Percentiles rank a stretch among this genome's conserved stretches.
Conservation (phyloP, 2,113 vertebrate species). For the Oreocharis arfaki region DNA sequence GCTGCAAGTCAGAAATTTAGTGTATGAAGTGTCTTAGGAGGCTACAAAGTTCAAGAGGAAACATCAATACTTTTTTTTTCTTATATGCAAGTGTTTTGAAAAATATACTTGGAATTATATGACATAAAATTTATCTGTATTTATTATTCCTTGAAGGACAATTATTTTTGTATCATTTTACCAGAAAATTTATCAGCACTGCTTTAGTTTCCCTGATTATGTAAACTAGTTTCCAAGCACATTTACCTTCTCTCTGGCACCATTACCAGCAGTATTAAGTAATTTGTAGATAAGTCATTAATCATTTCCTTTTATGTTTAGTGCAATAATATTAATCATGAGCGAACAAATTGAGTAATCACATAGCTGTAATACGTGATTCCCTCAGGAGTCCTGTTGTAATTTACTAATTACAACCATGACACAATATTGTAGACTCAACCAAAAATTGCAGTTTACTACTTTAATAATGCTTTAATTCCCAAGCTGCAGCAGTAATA, state of each 20-base stretch:
- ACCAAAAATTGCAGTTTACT: background rate
- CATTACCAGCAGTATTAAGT: background rate
- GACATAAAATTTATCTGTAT: background rate
- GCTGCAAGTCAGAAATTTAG: background rate
- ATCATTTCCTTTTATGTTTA: background rate
- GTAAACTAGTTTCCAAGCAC: background rate
- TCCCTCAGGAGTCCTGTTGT: background rate
- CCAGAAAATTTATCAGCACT: background rate
- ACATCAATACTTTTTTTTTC: background rate
- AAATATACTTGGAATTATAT: background rate
- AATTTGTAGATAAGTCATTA: slow-evolving; percentile 13
- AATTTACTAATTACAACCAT: slow-evolving; percentile 35
- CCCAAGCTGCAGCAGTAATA: background rate
- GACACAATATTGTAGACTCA: background rate
- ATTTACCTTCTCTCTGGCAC: background rate
- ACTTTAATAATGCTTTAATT: background rate
- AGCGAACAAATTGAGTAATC: slow-evolving; percentile 7
- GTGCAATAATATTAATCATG: slow-evolving; percentile 6
- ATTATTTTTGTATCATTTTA: background rate
- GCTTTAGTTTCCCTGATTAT: background rate
- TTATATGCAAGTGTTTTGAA: background rate
- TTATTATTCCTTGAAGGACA: background rate
- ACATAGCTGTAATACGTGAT: background rate
- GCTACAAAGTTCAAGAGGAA: background rate
- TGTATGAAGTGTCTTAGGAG: background rate